phyloP scores from a whole-genome alignment of 2,888 invertebrate species.

The Aphidius colemani region DNA sequence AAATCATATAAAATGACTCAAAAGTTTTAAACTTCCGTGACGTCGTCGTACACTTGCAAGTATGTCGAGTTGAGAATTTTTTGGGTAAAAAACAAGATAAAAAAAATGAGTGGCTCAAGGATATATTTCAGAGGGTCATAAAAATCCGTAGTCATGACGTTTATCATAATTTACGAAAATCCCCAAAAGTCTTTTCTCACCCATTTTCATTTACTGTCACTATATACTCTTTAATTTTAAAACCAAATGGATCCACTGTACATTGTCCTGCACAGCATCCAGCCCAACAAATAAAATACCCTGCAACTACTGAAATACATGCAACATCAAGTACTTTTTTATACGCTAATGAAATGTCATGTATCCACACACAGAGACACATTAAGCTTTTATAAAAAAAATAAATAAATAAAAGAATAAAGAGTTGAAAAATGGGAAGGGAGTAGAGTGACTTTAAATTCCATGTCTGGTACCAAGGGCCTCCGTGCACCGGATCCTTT shows the following conservation, averaged over 20 bases:
- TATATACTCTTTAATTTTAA: neutral
- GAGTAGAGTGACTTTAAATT: slow-evolving; percentile 34
- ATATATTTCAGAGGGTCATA: slow-evolving; percentile 28
- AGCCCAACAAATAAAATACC: neutral
- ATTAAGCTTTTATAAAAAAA: slow-evolving; percentile 10
- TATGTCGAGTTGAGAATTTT: neutral
- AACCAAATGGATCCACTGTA: neutral
- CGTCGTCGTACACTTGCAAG: too few species aligned
- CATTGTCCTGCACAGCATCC: slow-evolving; percentile 19
- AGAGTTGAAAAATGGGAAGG: slow-evolving; percentile 4
- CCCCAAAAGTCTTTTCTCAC: slow-evolving; percentile 40
- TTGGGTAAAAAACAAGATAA: neutral
- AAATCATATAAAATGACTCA: too few species aligned
- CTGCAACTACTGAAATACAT: too few species aligned
- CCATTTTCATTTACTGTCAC: neutral
- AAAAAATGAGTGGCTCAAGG: neutral
- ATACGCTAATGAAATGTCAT: too few species aligned
- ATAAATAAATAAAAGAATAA: slow-evolving; percentile 29
- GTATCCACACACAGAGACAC: neutral
- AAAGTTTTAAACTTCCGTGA: too few species aligned
- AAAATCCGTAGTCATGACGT: slow-evolving; percentile 49
- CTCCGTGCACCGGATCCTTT: slow-evolving; percentile 43
- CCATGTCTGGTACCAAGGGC: slow-evolving; percentile 30
- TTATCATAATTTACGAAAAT: slow-evolving; percentile 53
- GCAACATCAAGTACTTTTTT: too few species aligned